A percentile compares a stretch with the other conserved stretches of the same genome.
phyloP scores from a whole-genome alignment of 2,113 vertebrate genomes.

The Hiodon alosoides region DNA sequence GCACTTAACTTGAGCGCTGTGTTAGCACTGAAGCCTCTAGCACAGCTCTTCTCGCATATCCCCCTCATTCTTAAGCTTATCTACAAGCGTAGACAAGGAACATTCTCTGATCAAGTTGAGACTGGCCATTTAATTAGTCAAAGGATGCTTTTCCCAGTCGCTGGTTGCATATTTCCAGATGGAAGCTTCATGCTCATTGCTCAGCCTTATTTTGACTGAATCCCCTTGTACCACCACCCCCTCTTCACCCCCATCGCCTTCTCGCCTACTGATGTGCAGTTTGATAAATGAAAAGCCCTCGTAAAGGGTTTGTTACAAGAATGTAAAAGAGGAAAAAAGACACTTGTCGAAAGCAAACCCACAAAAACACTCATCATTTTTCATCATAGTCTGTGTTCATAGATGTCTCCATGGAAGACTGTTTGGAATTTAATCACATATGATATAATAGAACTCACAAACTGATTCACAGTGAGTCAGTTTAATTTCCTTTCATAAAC shows the following conservation, averaged over 20 bases:
- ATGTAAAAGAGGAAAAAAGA: too few species aligned
- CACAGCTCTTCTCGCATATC: neutral
- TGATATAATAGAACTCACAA: conserved; percentile 19
- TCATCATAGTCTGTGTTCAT: conserved; percentile 30
- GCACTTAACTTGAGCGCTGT: neutral
- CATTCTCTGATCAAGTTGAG: neutral
- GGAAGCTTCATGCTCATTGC: too few species aligned
- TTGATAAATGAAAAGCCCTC: too few species aligned
- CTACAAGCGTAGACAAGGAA: too few species aligned
- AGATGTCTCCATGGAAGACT: conserved; percentile 33
- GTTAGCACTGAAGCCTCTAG: neutral
- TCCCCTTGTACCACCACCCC: too few species aligned
- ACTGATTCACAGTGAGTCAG: conserved; percentile 36
- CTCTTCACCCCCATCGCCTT: too few species aligned
- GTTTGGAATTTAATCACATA: conserved; percentile 44
- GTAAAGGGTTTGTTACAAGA: too few species aligned
- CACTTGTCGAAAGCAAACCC: neutral
- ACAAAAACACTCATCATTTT: conserved; percentile 29
- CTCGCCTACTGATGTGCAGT: too few species aligned
- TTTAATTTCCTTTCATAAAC: conserved; percentile 42
- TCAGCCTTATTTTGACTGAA: too few species aligned
- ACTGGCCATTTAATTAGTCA: neutral
- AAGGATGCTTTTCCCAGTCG: neutral
- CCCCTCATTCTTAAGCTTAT: neutral
- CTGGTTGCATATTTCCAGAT: too few species aligned